These are phyloP conservation scores for Pseudocheirus occidentalis DNA, from an alignment of 2,797 vertebrate species.

Conservation along the genomic window DNA sequence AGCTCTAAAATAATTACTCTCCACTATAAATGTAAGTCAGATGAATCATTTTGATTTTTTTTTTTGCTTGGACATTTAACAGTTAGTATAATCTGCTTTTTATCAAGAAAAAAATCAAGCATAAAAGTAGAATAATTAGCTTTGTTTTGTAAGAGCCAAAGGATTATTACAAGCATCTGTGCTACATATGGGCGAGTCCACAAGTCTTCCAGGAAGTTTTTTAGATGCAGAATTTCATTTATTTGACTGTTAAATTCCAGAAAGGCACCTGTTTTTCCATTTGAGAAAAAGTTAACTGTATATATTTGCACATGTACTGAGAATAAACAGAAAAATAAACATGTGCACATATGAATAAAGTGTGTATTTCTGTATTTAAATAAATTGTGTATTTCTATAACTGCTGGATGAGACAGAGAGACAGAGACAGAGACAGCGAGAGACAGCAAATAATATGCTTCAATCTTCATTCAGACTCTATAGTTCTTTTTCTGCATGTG, in stretches of 20 bases:
- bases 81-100: slow-evolving; percentile 21
- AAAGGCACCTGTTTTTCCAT: slow-evolving; percentile 46
- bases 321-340: background rate
- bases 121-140: slow-evolving; percentile 58
- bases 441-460: no score
- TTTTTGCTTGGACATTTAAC: background rate
- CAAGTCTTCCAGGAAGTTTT: slow-evolving; percentile 28
- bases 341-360: no score
- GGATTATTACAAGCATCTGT: slow-evolving; percentile 54
- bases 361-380: background rate
- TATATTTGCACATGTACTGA: background rate
- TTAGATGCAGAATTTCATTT: slow-evolving; percentile 64
- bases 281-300: slow-evolving; percentile 25
- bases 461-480: no score
- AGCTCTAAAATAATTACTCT: background rate
- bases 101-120: slow-evolving; percentile 51
- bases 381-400: no score
- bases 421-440: no score
- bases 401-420: accelerated
- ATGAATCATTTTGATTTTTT: background rate
- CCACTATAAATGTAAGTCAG: background rate
- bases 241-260: slow-evolving; percentile 64
- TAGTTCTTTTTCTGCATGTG: no score
- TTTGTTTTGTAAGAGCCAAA: slow-evolving; percentile 57
- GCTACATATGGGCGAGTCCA: slow-evolving; percentile 53